Evolutionary conservation across 2,888 invertebrate species (phyloP).

Genomic region (Stenotaenia linearis): DNA sequence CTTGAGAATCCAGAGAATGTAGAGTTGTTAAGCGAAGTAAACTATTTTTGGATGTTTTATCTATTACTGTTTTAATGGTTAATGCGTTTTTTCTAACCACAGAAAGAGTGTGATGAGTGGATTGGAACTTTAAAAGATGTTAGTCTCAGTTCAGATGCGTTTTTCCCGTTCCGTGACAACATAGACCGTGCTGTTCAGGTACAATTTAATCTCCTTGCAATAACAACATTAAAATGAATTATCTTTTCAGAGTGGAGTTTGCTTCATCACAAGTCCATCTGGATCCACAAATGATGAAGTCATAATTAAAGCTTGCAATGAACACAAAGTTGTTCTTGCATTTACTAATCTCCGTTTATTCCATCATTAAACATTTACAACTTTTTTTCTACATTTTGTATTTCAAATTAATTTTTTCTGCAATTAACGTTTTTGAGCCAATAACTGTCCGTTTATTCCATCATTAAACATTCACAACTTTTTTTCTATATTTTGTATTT

Average conservation of each 20-base stretch:
- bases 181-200: conserved; percentile 88
- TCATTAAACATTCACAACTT: too few relatives aligned
- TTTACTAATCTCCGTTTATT: conserved; percentile 88
- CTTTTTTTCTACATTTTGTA: background rate
- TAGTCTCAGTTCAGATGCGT: conserved; percentile 92
- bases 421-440: too few relatives aligned
- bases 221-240: background rate
- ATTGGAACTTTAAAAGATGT: conserved; percentile 39
- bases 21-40: conserved; percentile 61
- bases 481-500: background rate
- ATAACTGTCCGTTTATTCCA: too few relatives aligned
- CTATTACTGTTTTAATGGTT: background rate
- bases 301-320: conserved; percentile 85
- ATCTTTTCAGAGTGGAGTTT: conserved; percentile 77
- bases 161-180: conserved; percentile 97
- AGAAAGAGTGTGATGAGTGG: conserved; percentile 46
- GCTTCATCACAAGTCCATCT: conserved; percentile 85
- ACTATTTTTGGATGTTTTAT: conserved; percentile 45
- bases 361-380: conserved; percentile 66
- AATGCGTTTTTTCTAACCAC: conserved; percentile 1
- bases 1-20: conserved; percentile 69
- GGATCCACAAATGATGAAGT: conserved; percentile 90
- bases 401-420: background rate
- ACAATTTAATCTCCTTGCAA: conserved; percentile 38
- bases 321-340: conserved; percentile 76